Evolutionary conservation across 2,113 vertebrate species (phyloP), one percentile per base, ranked within the genome.

Genomic region (Hiodon alosoides): DNA sequence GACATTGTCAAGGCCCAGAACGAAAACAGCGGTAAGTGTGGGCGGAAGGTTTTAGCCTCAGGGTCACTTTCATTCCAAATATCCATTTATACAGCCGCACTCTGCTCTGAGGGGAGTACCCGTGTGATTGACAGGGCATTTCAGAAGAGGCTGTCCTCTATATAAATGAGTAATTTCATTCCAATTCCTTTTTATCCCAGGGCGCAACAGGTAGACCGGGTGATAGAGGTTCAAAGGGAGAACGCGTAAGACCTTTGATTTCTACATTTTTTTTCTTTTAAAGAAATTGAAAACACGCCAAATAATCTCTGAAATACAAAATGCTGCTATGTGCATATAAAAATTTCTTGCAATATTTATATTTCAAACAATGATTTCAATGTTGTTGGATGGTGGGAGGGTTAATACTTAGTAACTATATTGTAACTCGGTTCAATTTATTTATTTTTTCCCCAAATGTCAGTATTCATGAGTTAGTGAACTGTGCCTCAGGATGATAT

Each of bases 221-320:
- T 78, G 97, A 99, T 78, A 89, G 97, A 91, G 97, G 97, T 52
- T 91, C 97, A 77, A 99, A 99, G 91, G 96, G 97, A 91, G 97
- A 98, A 82, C 94, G 97, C 60, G 97, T 99, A 92, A 91, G 92
- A 14, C 47, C n/a, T 62, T 4, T 55, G 67, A 72, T 54, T 66
- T 70, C 3, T 60, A 16, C 65, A 57, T 31, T 58, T 69, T 50
- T 76, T 71, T 72, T 72, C 61, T 53, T 51, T 76, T 57, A 31
- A 58, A 47, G 9, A 67, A n/a, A 75, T 14, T 9, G 4, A 3
- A 71, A 13, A 13, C 5, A 8, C 31, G 48, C 16, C 14, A 17
- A 10, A 47, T n/a, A 76, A 54, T 0, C 13, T 4, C 17, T 48
- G 46, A 8, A 31, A 31, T 3, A 17, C 47, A 61, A 66, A 61